Evolutionary conservation across 1,140 invertebrate species (phyloP), one percentile per base, ranked within the genome.

Genomic region (Mycetomoellerius zeteki): DNA sequence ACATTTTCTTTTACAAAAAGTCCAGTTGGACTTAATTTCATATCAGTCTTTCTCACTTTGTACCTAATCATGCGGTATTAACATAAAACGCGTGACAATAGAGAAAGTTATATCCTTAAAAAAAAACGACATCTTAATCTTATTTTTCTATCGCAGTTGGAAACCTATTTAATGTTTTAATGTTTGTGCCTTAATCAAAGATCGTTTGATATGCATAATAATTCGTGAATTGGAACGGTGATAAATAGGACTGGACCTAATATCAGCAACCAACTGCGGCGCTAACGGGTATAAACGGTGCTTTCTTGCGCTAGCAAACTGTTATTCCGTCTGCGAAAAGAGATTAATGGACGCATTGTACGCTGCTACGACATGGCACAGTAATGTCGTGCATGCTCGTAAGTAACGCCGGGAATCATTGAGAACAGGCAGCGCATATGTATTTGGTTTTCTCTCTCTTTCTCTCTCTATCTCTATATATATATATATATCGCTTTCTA

Each of bases 341-440:
- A 78, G 50, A 85, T 85, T 85, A 78, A 77, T 85, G 73, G 73
- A 85, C 16, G 60, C 30, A 78, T 85, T 85, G 82, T 85, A 78
- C 73, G 21, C 24, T 37, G 71, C 47, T 65, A 52, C 71, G 73
- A 85, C 73, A 85, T 47, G 73, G 82, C 72, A 64, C 58, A 43
- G 72, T 85, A 85, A 85, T 78, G 82, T 85, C 80, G 80, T 75
- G 69, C 77, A 69, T n/a, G 69, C 67, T 72, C 69, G 69, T 84
- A 84, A 84, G 69, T 62, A 73, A 85, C 47, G 58, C 73, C 16
- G 33, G 43, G n/a, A 52, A 85, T 78, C 73, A 85, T 85, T 85
- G 82, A 65, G 82, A 78, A 64, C 82, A 85, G 71, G 73, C 30
- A 76, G 82, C 52, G 21, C 60, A 50, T n/a, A 56, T 47, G 27